These are phyloP conservation scores for Procambarus virginalis DNA, from an alignment of 1,140 invertebrate genomes.

Conservation along the genomic window DNA sequence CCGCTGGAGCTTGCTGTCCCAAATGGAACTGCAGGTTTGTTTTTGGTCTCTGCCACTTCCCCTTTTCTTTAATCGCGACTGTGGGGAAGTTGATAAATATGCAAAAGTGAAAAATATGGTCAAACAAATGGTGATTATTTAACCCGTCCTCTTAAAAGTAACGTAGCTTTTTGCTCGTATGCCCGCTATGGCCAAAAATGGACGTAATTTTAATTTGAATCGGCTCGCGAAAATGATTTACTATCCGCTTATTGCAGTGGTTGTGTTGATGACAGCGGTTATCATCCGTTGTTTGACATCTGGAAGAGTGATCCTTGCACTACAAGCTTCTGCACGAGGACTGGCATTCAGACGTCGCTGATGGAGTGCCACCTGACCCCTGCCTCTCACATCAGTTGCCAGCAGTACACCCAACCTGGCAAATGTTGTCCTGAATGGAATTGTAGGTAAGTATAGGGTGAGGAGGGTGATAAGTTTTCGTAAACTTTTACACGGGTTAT, in stretches of 20 bases:
- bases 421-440: neutral
- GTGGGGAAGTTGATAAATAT: too few species aligned
- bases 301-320: slow-evolving; percentile 21
- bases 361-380: neutral
- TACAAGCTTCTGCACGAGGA: neutral
- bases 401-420: neutral
- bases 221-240: too few species aligned
- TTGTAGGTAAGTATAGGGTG: neutral
- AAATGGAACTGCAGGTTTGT: slow-evolving; percentile 20
- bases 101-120: too few species aligned
- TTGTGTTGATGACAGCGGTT: neutral
- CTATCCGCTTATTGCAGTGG: neutral
- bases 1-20: slow-evolving; percentile 8
- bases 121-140: too few species aligned
- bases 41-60: too few species aligned
- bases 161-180: too few species aligned
- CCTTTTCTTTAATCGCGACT: too few species aligned
- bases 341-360: neutral
- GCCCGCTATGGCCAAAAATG: too few species aligned
- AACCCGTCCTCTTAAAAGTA: too few species aligned
- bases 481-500: too few species aligned
- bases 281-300: neutral
- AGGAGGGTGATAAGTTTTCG: too few species aligned
- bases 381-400: neutral
- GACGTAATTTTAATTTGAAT: too few species aligned